Evolutionary conservation across 2,888 invertebrate genomes (phyloP).

Genomic region (Luperina nickerlii): DNA sequence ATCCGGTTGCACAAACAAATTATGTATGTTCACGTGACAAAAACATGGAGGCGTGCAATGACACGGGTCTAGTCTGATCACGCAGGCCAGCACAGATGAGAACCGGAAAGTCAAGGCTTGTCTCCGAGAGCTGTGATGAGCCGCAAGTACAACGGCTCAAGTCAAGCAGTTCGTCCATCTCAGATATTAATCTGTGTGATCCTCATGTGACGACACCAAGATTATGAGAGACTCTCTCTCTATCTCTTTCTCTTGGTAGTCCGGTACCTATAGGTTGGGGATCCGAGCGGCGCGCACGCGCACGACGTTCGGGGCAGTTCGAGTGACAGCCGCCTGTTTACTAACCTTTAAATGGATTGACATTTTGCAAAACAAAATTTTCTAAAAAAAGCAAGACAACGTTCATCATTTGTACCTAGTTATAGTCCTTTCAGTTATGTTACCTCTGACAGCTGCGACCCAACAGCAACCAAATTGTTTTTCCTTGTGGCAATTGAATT

Average conservation of each 20-base stretch:
- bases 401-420: no score
- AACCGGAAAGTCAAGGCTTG: background rate
- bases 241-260: background rate
- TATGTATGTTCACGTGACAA: conserved; percentile 16
- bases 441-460: no score
- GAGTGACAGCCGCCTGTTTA: no score
- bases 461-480: no score
- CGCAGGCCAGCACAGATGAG: background rate
- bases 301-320: no score
- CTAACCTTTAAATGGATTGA: no score
- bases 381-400: no score
- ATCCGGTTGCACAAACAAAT: background rate
- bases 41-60: background rate
- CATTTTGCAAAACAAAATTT: no score
- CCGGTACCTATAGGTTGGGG: background rate
- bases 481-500: no score
- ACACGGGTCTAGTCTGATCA: background rate
- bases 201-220: background rate
- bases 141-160: background rate
- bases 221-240: background rate
- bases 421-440: no score
- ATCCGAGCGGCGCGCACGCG: background rate
- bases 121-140: background rate
- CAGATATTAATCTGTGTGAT: background rate
- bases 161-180: background rate